phyloP scores from a whole-genome alignment of 1,140 invertebrate genomes.

The Trachelipus rathkii region DNA sequence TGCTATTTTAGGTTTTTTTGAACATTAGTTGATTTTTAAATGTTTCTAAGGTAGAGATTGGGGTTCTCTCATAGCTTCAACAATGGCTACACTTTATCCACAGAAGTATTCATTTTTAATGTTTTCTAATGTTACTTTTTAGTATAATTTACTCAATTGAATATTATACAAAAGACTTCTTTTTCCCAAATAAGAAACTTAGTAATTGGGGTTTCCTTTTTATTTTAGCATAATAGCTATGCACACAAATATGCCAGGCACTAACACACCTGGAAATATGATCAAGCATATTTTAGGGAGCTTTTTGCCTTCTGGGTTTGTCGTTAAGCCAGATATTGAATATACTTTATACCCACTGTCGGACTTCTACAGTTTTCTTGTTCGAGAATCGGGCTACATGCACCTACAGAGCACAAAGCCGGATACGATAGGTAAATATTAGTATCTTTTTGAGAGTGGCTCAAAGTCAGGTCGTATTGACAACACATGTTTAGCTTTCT shows the following conservation, averaged over 20 bases:
- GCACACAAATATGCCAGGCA: constrained; percentile 63
- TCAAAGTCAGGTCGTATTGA: no score
- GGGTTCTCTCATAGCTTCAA: constrained; percentile 61
- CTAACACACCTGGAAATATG: constrained; percentile 48
- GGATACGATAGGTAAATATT: constrained; percentile 62
- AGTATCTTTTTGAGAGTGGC: no score
- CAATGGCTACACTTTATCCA: constrained; percentile 65
- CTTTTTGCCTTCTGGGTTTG: constrained; percentile 51
- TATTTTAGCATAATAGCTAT: constrained; percentile 59
- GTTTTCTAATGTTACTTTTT: no score
- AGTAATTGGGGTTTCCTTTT: constrained; percentile 46
- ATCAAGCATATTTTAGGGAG: constrained; percentile 57
- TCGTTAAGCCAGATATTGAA: constrained; percentile 56
- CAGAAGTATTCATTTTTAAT: constrained; percentile 50
- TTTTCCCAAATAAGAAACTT: no score
- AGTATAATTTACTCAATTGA: no score
- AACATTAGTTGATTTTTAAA: no score
- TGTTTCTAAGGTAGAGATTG: constrained; percentile 89
- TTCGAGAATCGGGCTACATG: constrained; percentile 72
- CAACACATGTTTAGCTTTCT: no score
- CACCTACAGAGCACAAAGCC: constrained; percentile 83
- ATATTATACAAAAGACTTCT: no score
- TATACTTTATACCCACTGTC: constrained; percentile 61
- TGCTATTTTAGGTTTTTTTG: constrained; percentile 69
- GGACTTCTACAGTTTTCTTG: constrained; percentile 52